Evolutionary conservation across 2,113 vertebrate genomes (phyloP).

Genomic region (Ariopsis seemanni): DNA sequence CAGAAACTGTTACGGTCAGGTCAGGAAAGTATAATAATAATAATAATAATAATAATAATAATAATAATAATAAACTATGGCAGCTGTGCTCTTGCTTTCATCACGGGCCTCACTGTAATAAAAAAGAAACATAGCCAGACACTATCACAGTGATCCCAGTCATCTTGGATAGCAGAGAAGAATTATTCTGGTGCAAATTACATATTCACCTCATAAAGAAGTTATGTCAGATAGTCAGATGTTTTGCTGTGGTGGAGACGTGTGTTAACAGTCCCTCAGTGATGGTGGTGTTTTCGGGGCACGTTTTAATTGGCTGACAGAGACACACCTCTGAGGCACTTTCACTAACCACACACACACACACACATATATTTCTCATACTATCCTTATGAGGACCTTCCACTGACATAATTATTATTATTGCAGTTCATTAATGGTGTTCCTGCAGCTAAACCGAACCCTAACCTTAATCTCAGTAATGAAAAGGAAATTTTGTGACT

Average conservation of each 20-base stretch:
- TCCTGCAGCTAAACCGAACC: too few species aligned
- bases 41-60: too few species aligned
- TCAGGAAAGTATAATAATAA: too few species aligned
- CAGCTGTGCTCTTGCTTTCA: background rate
- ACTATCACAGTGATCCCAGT: background rate
- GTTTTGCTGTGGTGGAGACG: background rate
- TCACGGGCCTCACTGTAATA: background rate
- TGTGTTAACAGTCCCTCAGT: background rate
- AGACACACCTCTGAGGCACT: constrained; percentile 12
- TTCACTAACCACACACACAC: constrained; percentile 11
- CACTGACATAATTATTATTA: background rate
- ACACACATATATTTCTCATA: background rate
- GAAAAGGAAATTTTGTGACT: too few species aligned
- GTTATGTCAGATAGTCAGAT: background rate
- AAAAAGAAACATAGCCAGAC: background rate
- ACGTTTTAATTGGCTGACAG: background rate
- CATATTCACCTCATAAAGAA: background rate
- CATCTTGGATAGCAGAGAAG: background rate
- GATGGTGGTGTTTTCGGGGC: background rate
- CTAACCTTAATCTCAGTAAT: too few species aligned
- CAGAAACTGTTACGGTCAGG: background rate
- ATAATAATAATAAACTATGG: background rate
- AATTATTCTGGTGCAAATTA: background rate
- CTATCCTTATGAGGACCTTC: background rate
- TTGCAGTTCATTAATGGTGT: too few species aligned